Conservation (phyloP, 2,113 vertebrate genomes). For the Rhodinocichla rosea region DNA sequence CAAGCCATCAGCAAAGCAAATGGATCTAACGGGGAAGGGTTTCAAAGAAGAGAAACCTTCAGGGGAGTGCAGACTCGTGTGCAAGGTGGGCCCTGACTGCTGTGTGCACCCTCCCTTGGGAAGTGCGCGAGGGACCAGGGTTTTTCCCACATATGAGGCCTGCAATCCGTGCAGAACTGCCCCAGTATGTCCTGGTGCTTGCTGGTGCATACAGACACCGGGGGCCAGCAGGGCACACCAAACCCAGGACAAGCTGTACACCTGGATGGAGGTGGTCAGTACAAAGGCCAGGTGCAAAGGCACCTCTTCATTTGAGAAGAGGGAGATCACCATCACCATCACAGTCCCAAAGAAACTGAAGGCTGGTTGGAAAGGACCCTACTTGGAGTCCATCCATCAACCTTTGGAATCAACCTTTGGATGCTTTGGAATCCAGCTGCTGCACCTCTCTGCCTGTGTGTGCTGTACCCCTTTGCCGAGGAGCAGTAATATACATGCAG, state of each 20-base stretch:
- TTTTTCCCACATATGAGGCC: neutral
- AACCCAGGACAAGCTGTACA: neutral
- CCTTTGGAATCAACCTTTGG: neutral
- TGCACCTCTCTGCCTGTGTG: neutral
- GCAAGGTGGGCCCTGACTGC: neutral
- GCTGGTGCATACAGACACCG: accelerated
- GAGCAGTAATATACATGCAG: neutral
- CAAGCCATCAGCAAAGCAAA: neutral
- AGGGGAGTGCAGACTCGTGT: accelerated
- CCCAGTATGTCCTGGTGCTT: neutral
- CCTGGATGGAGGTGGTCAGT: neutral
- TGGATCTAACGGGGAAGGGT: neutral
- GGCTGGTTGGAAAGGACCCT: neutral
- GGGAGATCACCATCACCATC: neutral
- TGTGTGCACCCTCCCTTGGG: neutral
- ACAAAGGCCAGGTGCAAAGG: neutral
- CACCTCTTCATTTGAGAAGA: neutral
- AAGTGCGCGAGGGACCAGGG: accelerated
- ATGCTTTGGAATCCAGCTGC: accelerated
- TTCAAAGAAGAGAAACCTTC: neutral
- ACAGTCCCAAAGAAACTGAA: neutral
- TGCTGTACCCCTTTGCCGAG: neutral
- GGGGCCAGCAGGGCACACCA: neutral
- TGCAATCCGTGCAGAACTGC: accelerated
- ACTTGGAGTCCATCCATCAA: neutral